Evolutionary conservation across 2,888 invertebrate species (phyloP), one percentile per base, ranked within the genome.

Genomic region (Stenodema calcarata): DNA sequence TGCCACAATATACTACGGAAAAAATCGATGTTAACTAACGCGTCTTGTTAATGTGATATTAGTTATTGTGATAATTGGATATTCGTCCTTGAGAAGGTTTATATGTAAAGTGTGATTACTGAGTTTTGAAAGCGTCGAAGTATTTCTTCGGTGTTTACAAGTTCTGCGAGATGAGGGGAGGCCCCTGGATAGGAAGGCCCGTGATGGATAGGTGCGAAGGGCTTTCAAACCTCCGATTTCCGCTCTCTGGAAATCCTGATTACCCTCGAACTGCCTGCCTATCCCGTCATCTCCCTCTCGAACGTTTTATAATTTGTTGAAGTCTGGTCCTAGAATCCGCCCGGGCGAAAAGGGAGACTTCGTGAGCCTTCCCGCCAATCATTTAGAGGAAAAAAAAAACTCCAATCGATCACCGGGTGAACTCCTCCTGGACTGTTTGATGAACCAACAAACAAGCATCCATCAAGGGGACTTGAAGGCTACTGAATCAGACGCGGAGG

Each of bases 401-500:
- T 23, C 3, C 54, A 9, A 54, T 62, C 62, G 62, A 62, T 62
- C 62, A 62, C 62, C 11, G 62, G 23, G 62, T 2, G 27, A 47
- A 14, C 47, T 47, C 42, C 54, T 54, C 54, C 62, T 18, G 62
- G 62, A 62, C 62, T 62, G 62, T 62, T 62, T 62, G 62, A 62
- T 62, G 62, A 62, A 62, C 62, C 62, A 62, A 62, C 62, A 62
- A 62, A 62, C 62, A 62, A 23, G 62, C 62, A 62, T 62, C 62
- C 62, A 62, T 62, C 62, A 62, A 62, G 62, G 62, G 62, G 62
- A 9, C 62, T 18, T 27, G 62, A 62, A 62, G 62, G 62, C 62
- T 62, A 62, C 62, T 62, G 62, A 62, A 62, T 62, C 62, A 62
- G 62, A 62, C 62, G 62, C 62, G 62, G 62, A 62, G 62, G 62